Percentiles rank a stretch among this genome's conserved stretches.
Evolutionary conservation across 2,113 vertebrate species (phyloP).

Genomic region (Otis tarda): DNA sequence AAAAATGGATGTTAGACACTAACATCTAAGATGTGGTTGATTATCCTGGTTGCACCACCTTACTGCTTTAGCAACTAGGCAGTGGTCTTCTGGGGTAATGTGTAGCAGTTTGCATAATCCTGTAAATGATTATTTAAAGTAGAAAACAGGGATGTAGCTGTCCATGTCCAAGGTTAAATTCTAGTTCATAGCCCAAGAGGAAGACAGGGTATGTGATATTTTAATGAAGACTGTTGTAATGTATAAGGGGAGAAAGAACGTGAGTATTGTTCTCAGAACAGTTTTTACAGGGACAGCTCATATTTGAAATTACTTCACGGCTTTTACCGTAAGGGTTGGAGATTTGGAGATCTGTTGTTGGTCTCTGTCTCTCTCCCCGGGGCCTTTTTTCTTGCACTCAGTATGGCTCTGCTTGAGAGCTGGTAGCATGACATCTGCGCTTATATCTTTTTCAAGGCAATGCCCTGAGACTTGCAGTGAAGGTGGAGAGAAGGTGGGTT

Average conservation of each 20-base stretch:
- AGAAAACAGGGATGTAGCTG: neutral
- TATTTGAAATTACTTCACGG: neutral
- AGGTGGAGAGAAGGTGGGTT: neutral
- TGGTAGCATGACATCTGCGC: neutral
- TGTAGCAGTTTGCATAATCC: neutral
- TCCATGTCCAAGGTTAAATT: neutral
- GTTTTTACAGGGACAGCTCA: neutral
- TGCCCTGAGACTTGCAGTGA: neutral
- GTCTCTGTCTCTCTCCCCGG: neutral
- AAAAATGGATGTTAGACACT: neutral
- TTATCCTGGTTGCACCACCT: neutral
- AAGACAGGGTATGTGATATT: neutral
- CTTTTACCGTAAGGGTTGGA: neutral
- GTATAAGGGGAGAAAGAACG: neutral
- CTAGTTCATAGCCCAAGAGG: neutral
- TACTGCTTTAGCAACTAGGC: neutral
- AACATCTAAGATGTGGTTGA: neutral
- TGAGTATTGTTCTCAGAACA: neutral
- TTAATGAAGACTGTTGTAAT: neutral
- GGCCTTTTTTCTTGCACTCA: neutral
- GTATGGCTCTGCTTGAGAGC: neutral
- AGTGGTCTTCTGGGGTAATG: neutral
- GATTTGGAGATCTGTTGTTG: neutral
- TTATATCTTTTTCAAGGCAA: neutral
- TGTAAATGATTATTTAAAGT: neutral